Percentiles rank a stretch among this genome's conserved stretches.
These are phyloP conservation scores for Craseonycteris thonglongyai DNA, from an alignment of 2,113 vertebrate species.

Conservation along the genomic window DNA sequence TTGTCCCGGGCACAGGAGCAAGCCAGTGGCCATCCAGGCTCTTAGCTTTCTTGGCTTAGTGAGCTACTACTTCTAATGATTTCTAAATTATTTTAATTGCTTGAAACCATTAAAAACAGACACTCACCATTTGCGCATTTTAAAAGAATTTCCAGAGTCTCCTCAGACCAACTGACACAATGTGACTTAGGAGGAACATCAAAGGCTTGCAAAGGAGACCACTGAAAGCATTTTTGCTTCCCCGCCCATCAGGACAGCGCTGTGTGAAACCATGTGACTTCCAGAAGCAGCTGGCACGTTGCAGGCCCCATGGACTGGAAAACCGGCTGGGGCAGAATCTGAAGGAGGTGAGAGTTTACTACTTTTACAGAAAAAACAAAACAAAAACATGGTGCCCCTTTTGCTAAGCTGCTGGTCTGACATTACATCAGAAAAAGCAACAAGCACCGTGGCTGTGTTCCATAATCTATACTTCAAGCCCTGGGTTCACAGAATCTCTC, in stretches of 20 bases:
- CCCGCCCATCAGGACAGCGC: slow-evolving; percentile 25
- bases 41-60: slow-evolving; percentile 23
- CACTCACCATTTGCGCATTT: slow-evolving; percentile 46
- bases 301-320: background rate
- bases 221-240: slow-evolving; percentile 50
- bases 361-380: background rate
- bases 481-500: background rate
- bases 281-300: slow-evolving; percentile 36
- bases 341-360: background rate
- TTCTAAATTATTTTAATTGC: slow-evolving; percentile 68
- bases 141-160: slow-evolving; percentile 43
- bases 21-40: slow-evolving; percentile 15
- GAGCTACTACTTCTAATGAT: slow-evolving; percentile 56
- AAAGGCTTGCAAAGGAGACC: slow-evolving; percentile 51
- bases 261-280: slow-evolving; percentile 54
- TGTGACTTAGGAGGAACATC: slow-evolving; percentile 66
- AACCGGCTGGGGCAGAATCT: background rate
- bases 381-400: background rate
- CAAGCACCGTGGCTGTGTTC: background rate
- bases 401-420: background rate
- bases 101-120: slow-evolving; percentile 61
- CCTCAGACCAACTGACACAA: slow-evolving; percentile 33
- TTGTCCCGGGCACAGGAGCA: slow-evolving; percentile 17
- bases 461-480: background rate
- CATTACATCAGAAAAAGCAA: background rate